Conservation (phyloP, 2,888 invertebrate species). For the Phorcus lineatus region DNA sequence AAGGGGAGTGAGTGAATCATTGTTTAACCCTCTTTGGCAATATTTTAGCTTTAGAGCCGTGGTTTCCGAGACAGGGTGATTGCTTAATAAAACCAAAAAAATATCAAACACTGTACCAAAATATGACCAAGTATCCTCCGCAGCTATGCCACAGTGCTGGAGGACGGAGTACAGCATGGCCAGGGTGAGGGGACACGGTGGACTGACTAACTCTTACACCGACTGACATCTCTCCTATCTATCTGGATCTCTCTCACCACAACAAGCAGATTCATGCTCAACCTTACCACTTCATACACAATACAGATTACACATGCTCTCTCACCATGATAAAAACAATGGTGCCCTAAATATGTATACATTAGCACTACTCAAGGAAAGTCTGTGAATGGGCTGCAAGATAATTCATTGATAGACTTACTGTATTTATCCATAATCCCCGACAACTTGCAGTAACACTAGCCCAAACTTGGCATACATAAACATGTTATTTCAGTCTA, state of each 20-base stretch:
- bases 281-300: not conserved
- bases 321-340: not conserved
- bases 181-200: not conserved
- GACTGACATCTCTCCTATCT: too few species aligned
- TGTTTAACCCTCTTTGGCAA: too few species aligned
- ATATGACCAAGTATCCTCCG: not conserved
- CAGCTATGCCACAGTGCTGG: not conserved
- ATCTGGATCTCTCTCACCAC: too few species aligned
- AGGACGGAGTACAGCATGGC: not conserved
- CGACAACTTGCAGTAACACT: not conserved
- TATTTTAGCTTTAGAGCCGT: too few species aligned
- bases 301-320: not conserved
- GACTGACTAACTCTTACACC: too few species aligned
- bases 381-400: too few species aligned
- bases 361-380: not conserved
- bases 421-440: too few species aligned
- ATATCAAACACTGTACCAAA: not conserved
- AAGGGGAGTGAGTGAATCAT: too few species aligned
- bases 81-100: too few species aligned
- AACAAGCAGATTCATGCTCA: not conserved
- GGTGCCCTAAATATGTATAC: not conserved
- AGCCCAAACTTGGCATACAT: not conserved
- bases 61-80: too few species aligned
- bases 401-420: too few species aligned
- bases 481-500: not conserved